These are phyloP conservation scores for Apteryx owenii DNA, from an alignment of 2,113 vertebrate species.

Conservation along the genomic window DNA sequence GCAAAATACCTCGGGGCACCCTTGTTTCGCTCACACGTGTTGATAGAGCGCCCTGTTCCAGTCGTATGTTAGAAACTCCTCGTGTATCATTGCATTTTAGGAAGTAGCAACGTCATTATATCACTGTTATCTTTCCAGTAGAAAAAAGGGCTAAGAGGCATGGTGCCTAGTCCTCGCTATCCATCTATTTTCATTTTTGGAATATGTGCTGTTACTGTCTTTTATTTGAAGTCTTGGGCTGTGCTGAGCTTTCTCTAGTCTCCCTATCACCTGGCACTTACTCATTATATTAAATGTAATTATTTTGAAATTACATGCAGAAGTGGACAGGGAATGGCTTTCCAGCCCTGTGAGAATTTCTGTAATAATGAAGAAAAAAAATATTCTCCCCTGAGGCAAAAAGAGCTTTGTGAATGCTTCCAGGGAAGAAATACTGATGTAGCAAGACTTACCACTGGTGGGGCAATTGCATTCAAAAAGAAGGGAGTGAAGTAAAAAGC, in stretches of 20 bases:
- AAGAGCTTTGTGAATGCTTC: neutral
- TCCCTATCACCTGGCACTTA: neutral
- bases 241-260: neutral
- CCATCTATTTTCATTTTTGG: accelerated
- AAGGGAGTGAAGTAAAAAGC: neutral
- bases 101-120: accelerated
- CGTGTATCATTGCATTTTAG: no score
- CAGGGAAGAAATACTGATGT: neutral
- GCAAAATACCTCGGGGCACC: no score
- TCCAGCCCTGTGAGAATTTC: neutral
- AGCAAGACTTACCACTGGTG: neutral
- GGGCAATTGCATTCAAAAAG: accelerated
- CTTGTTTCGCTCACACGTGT: no score
- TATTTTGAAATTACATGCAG: neutral
- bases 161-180: accelerated
- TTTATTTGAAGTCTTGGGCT: neutral
- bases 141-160: neutral
- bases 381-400: neutral
- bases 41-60: no score
- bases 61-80: accelerated
- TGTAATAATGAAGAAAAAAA: neutral
- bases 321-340: neutral
- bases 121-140: accelerated
- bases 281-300: accelerated
- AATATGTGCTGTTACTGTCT: neutral